Base-by-base conservation (phyloP, 2,888 invertebrate genomes). In the Fragum whitleyi region DNA sequence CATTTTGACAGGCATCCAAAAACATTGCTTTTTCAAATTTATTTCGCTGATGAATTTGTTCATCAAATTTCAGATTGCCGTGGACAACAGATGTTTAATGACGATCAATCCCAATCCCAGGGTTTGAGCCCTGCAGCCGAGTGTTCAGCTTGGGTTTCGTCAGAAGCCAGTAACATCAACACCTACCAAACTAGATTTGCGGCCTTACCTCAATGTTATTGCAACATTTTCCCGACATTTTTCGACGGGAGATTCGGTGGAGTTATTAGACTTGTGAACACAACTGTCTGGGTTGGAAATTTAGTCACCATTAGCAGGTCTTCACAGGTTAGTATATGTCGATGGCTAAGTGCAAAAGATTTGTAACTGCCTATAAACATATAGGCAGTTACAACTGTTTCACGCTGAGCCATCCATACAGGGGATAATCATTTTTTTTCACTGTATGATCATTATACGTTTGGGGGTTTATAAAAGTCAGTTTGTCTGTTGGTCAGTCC, bases 51-150 rank as follows among this genome's bases (percentile, higher is more conserved):
- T n/a, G n/a, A n/a, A n/a, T n/a, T n/a, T n/a, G n/a, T n/a, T n/a
- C n/a, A n/a, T n/a, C n/a, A n/a, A n/a, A n/a, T 23, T 57, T 57
- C 26, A 65, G 65, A 65, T 42, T 65, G 65, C 21, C 23, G n/a
- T 1, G 65, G 65, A 21, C 65, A 26, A 23, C 23, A 21, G 6
- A 65, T 65, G 65, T 39, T 23, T 14, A 65, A 65, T 19, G 65
- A 65, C 19, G 42, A n/a, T 7, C 23, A 14, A 2, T 16, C 9
- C 42, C 42, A 65, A 16, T 32, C 29, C 6, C 39, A 39, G 23
- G n/a, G 1, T 23, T 19, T 65, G 6, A 26, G 2, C n/a, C 65
- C 65, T 0, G 23, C 6, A 16, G 39, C 42, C 6, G 65, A 14
- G 21, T 65, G 65, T 42, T 14, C n/a, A 1, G 11, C 9, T 36